Base-by-base conservation (phyloP, 2,113 vertebrate species). In the Spheniscus mendiculus region DNA sequence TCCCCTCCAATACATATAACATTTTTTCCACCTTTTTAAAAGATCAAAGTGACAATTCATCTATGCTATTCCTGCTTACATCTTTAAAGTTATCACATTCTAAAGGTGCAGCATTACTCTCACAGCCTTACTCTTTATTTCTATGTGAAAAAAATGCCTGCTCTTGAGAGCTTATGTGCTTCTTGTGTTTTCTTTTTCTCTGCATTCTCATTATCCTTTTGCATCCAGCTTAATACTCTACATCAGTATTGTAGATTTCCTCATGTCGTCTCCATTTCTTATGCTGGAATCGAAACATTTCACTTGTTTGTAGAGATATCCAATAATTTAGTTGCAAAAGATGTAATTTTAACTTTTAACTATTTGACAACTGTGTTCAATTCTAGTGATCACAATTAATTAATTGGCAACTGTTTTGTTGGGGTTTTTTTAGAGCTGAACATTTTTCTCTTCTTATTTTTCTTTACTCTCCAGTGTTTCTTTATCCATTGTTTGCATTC, bases 341-440 rank as follows among this genome's bases (percentile, higher is more conserved):
- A 52, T 36, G 76, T 63, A 44, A 72, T 66, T 76, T 72, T 40
- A 61, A 52, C n/a, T 88, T 84, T 58, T 44, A 50, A 36, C 2
- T 76, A 7, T 40, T 81, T 86, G 15, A 61, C 16, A 73, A 44
- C 7, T 36, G 4, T 4, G 77, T 83, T 77, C 1, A 21, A 59
- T 76, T 83, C 23, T 65, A 83, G 40, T 32, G 6, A 42, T 50
- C 5, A 36, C 2, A 84, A 65, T 34, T 65, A 70, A 70, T 58
- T 76, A 67, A 50, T 23, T 65, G 9, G 2, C 1, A 86, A 59
- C 22, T 62, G 2, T 7, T 83, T 67, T 9, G 1, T 11, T 12
- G 9, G 2, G 9, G 0, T 0, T 36, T 66, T 90, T 61, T 71
- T 32, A 76, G 11, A 53, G 3, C 5, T 34, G 14, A 69, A 69